phyloP scores from a whole-genome alignment of 2,797 vertebrate genomes.

The Poeciliopsis presidionis region DNA sequence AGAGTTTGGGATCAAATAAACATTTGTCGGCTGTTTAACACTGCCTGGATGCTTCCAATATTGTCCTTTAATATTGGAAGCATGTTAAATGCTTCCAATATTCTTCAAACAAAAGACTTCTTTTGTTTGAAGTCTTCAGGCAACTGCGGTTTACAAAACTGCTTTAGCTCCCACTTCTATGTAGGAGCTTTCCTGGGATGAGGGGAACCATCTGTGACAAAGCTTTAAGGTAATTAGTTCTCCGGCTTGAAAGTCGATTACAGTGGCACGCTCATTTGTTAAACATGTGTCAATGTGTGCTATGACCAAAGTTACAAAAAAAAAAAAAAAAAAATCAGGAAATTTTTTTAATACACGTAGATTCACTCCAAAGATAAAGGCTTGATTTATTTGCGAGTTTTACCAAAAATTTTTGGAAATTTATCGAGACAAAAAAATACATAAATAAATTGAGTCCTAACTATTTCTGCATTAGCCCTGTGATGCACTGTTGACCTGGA shows the following conservation, averaged over 20 bases:
- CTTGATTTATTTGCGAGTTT: background rate
- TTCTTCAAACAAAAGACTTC: too few species aligned
- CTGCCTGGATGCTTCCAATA: background rate
- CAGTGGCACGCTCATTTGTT: background rate
- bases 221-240: background rate
- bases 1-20: background rate
- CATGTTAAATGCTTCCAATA: too few species aligned
- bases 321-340: background rate
- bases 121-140: background rate
- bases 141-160: background rate
- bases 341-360: background rate
- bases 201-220: background rate
- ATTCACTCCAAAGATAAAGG: background rate
- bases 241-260: background rate
- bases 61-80: too few species aligned
- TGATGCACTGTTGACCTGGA: background rate
- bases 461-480: background rate
- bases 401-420: background rate
- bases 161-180: background rate
- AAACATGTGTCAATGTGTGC: background rate
- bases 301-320: background rate
- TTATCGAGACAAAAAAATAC: background rate
- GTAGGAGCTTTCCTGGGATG: background rate
- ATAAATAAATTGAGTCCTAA: background rate
- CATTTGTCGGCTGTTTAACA: background rate